These are phyloP conservation scores for Gymnothorax reevesii DNA, from an alignment of 2,797 vertebrate genomes.

Conservation along the genomic window DNA sequence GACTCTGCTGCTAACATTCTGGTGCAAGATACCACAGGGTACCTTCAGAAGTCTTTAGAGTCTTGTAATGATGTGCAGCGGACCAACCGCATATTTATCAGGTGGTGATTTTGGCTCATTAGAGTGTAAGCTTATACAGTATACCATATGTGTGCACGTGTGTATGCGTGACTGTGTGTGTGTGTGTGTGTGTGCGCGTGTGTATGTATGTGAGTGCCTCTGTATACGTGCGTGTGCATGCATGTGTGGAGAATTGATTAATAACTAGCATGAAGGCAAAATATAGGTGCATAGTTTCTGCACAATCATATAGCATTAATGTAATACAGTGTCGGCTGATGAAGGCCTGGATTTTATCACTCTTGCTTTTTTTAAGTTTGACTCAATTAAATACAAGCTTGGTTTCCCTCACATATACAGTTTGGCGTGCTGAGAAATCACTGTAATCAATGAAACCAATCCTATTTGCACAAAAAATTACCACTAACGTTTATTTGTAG, in stretches of 20 bases:
- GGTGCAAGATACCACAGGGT: no score
- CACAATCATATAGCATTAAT: not conserved
- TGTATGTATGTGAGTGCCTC: no score
- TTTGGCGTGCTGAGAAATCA: not conserved
- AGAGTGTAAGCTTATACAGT: no score
- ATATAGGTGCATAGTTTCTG: not conserved
- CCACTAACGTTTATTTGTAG: not conserved
- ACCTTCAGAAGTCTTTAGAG: no score
- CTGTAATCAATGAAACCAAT: not conserved
- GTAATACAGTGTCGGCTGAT: not conserved
- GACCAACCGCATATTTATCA: no score
- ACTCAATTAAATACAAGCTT: slow-evolving; percentile 6
- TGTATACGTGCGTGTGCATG: no score
- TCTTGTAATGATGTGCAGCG: no score
- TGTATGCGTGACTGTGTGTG: no score
- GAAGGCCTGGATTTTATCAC: not conserved
- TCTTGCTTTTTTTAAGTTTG: not conserved
- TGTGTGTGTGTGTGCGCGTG: no score
- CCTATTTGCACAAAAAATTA: not conserved
- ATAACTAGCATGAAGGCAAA: slow-evolving; percentile 17
- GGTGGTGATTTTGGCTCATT: no score
- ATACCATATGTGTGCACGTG: no score
- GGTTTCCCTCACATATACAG: not conserved
- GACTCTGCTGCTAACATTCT: no score
- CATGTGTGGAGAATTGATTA: not conserved